Evolutionary conservation across 2,888 invertebrate genomes (phyloP), one percentile per base, ranked within the genome.

Genomic region (Megastigmus dorsalis): DNA sequence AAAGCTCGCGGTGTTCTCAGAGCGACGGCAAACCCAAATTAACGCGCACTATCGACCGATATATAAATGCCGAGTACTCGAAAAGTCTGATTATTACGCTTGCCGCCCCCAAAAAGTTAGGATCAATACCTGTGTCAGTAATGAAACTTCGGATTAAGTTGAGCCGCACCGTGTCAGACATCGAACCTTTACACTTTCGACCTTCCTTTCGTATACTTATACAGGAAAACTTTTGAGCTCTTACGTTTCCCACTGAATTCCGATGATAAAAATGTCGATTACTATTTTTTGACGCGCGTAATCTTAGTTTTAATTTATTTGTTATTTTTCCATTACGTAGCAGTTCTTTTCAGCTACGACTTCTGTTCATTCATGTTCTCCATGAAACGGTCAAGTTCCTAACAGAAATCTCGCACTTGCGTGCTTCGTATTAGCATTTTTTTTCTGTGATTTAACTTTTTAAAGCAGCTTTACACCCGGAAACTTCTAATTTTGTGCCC

Each of bases 81-180:
- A 60, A n/a, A 69, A 48, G 69, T 38, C 48, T 50, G 23, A 59
- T 62, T 62, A 60, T 60, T 62, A 43, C 10, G 43, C 28, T n/a
- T 20, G 36, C 28, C n/a, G 10, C 10, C 6, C 20, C 52, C 33
- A 62, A 60, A n/a, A 62, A 60, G 52, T 70, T 43, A 9, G 23
- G 52, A 62, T 62, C 62, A 38, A 70, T 70, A 62, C 10, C 10
- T n/a, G 52, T n/a, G 26, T 13, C 10, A 13, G 15, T 50, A 54
- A 62, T 52, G 70, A 62, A 62, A 43, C 43, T 62, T 70, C 9
- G 28, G 36, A n/a, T n/a, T n/a, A n/a, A n/a, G n/a, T n/a, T n/a
- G n/a, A n/a, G n/a, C n/a, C n/a, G n/a, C n/a, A n/a, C n/a, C n/a
- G n/a, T n/a, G n/a, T n/a, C n/a, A n/a, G n/a, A n/a, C n/a, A n/a